Evolutionary conservation across 2,113 vertebrate genomes (phyloP).

Genomic region (Thamnophis sirtalis): DNA sequence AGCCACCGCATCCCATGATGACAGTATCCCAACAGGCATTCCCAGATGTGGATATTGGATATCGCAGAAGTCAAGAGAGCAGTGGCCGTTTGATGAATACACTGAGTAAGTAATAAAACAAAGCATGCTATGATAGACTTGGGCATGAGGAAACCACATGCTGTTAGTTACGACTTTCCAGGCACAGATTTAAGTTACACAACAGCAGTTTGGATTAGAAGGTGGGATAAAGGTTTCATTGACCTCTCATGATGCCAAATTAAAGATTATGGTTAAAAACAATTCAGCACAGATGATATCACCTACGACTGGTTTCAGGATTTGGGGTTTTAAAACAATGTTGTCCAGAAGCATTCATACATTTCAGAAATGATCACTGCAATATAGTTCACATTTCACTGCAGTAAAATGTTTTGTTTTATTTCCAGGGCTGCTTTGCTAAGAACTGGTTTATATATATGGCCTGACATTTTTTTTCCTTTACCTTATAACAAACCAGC

Average conservation of each 20-base stretch:
- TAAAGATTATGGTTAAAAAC: constrained; percentile 49
- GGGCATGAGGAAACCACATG: constrained; percentile 57
- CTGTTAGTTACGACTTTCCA: constrained; percentile 53
- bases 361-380: background rate
- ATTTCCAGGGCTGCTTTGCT: background rate
- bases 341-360: constrained; percentile 29
- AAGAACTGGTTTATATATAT: background rate
- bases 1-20: constrained; percentile 70
- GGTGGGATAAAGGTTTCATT: constrained; percentile 34
- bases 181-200: constrained; percentile 56
- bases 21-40: constrained; percentile 66
- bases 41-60: constrained; percentile 63
- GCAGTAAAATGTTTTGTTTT: background rate
- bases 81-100: constrained; percentile 86
- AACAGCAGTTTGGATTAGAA: constrained; percentile 45
- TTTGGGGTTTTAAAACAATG: constrained; percentile 40
- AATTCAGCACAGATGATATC: constrained; percentile 33
- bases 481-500: background rate
- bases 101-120: constrained; percentile 81
- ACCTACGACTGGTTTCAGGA: constrained; percentile 36
- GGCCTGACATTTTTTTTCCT: background rate
- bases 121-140: constrained; percentile 47
- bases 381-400: background rate
- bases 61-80: constrained; percentile 71
- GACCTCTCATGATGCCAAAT: constrained; percentile 44